phyloP scores from a whole-genome alignment of 2,113 vertebrate species.

The Smithornis capensis region DNA sequence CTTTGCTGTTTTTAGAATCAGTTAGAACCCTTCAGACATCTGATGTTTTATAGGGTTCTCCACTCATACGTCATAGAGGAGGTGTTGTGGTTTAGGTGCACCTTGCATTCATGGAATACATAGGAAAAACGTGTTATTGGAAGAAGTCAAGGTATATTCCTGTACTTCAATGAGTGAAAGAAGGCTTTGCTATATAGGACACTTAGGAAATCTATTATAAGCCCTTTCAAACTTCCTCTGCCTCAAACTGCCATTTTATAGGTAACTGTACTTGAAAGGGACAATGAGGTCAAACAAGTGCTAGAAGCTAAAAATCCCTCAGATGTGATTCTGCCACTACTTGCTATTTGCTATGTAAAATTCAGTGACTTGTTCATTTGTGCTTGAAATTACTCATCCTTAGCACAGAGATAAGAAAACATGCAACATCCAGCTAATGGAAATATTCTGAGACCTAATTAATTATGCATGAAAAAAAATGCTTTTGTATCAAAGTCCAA shows the following conservation, averaged over 20 bases:
- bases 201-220: not conserved
- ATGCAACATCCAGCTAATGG: not conserved
- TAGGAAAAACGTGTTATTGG: accelerated
- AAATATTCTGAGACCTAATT: not conserved
- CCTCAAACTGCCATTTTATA: not conserved
- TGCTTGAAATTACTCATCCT: not conserved
- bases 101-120: not conserved
- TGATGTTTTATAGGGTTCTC: not conserved
- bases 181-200: not conserved
- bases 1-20: not conserved
- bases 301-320: not conserved
- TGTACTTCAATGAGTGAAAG: not conserved
- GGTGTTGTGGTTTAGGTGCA: not conserved
- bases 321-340: not conserved
- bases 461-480: not conserved
- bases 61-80: not conserved
- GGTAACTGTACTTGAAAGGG: slow-evolving; percentile 5
- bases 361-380: not conserved
- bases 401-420: not conserved
- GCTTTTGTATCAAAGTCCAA: not conserved
- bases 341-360: not conserved
- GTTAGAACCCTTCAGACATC: not conserved
- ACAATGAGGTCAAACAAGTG: not conserved
- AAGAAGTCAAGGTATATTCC: not conserved
- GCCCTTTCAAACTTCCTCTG: not conserved